Conservation (phyloP, 2,797 vertebrate species). For the Gadopsis bispinosus region DNA sequence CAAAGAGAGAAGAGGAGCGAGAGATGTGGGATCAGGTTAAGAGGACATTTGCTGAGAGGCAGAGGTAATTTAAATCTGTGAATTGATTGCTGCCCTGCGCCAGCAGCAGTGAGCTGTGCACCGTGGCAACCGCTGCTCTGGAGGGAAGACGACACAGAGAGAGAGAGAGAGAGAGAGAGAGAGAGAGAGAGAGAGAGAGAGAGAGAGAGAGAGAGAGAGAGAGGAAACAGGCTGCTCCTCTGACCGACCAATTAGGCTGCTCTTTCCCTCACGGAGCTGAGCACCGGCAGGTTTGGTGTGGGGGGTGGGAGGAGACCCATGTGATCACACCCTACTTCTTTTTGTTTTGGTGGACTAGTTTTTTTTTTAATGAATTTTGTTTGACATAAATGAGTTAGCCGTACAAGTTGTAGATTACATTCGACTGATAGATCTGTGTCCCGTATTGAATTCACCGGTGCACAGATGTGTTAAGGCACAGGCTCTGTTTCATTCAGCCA, state of each 20-base stretch:
- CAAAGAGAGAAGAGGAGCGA: conserved; percentile 22
- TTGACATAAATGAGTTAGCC: too few relatives aligned
- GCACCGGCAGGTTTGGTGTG: not conserved
- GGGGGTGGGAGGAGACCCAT: not conserved
- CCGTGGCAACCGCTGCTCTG: conserved; percentile 57
- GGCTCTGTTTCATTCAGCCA: too few relatives aligned
- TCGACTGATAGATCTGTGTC: too few relatives aligned
- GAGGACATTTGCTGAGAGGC: conserved; percentile 66
- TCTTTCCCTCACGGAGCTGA: conserved; percentile 55
- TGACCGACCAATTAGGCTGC: conserved; percentile 46
- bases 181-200: not conserved
- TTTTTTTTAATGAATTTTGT: not conserved
- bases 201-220: not conserved
- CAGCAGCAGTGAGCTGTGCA: conserved; percentile 52
- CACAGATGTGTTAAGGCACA: too few relatives aligned
- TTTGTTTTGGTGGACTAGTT: not conserved
- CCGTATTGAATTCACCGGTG: too few relatives aligned
- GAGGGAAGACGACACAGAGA: conserved; percentile 24
- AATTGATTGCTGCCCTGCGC: conserved; percentile 74
- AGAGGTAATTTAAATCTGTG: conserved; percentile 77
- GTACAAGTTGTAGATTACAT: too few relatives aligned
- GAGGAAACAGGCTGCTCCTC: too few relatives aligned
- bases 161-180: too few relatives aligned
- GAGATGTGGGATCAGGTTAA: conserved; percentile 56
- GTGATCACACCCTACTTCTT: not conserved